Evolutionary conservation across 2,113 vertebrate species (phyloP).

Genomic region (Neogobius melanostomus): DNA sequence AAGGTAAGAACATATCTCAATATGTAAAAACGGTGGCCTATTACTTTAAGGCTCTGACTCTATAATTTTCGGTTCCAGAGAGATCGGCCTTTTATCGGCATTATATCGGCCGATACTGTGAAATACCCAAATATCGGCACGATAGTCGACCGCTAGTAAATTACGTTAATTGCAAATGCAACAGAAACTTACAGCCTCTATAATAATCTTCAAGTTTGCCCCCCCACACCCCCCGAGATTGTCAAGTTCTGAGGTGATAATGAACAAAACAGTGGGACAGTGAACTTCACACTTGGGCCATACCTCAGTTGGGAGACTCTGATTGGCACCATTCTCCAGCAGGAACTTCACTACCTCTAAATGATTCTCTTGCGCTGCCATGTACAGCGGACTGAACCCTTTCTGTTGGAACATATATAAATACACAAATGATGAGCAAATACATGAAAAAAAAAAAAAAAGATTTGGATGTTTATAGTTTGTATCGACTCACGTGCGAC

Average conservation of each 20-base stretch:
- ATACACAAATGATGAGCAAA: not conserved
- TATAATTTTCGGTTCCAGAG: too few relatives aligned
- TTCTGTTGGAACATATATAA: conserved; percentile 79
- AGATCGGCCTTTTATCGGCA: too few relatives aligned
- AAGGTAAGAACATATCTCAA: too few relatives aligned
- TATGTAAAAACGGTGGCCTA: too few relatives aligned
- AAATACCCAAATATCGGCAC: too few relatives aligned
- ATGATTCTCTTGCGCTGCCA: conserved; percentile 98
- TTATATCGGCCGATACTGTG: too few relatives aligned
- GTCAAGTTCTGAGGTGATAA: not conserved
- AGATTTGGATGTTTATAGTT: not conserved
- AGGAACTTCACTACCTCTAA: conserved; percentile 97
- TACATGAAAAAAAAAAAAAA: not conserved
- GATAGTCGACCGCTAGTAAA: too few relatives aligned
- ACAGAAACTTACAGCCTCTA: too few relatives aligned
- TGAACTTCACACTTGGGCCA: conserved; percentile 26
- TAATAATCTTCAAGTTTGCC: too few relatives aligned
- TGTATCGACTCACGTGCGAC: conserved; percentile 83
- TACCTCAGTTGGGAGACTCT: conserved; percentile 96
- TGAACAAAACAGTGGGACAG: not conserved
- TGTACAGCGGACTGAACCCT: conserved; percentile 97
- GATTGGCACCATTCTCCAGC: conserved; percentile 96
- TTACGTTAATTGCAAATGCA: too few relatives aligned
- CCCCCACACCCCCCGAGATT: too few relatives aligned
- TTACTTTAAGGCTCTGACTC: too few relatives aligned